Base-by-base conservation (phyloP, 2,888 invertebrate genomes). In the Lepidocyrtinus sp. region DNA sequence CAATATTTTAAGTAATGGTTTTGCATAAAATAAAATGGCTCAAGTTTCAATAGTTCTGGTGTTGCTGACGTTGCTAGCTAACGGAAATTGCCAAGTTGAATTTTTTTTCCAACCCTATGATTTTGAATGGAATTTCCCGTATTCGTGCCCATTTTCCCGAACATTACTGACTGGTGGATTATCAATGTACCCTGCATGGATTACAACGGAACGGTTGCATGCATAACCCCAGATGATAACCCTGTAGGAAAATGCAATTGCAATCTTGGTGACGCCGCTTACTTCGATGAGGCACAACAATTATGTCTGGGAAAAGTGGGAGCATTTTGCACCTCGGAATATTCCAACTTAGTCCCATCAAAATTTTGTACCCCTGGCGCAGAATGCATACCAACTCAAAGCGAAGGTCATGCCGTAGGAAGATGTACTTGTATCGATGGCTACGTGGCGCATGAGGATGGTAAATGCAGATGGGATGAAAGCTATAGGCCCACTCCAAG, bases 341-440 rank as follows among this genome's bases (percentile, higher is more conserved):
- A 69, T 1, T 63, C 45, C 15, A 67, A 22, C 9, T 21, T 75
- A 1, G 24, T 75, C n/a, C 68, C 69, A 1, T 69, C n/a, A 9
- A 75, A 75, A 15, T 1, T n/a, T 3, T 75, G 75, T 22, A 75
- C 70, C 1, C 46, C 63, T 0, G 64, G 64, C 24, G 75, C 75
- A 7, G 50, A 75, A 1, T 75, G 75, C 24, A 21, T 50, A 0
- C 63, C 75, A 0, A 2, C 17, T 0, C 69, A 69, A 68, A 50
- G 45, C 2, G 70, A 75, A 27, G 74, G 59, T 15, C n/a, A 22
- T 61, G 12, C 45, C 17, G 63, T 81, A 15, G 81, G 81, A 24
- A 76, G 5, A 59, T 81, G 81, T 24, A 2, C 36, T 2, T 81
- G 81, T 59, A 22, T 72, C 0, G 2, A 69, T 12, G 81, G 81